Evolutionary conservation across 2,113 vertebrate genomes (phyloP).

Genomic region (Oceanodroma tethys): DNA sequence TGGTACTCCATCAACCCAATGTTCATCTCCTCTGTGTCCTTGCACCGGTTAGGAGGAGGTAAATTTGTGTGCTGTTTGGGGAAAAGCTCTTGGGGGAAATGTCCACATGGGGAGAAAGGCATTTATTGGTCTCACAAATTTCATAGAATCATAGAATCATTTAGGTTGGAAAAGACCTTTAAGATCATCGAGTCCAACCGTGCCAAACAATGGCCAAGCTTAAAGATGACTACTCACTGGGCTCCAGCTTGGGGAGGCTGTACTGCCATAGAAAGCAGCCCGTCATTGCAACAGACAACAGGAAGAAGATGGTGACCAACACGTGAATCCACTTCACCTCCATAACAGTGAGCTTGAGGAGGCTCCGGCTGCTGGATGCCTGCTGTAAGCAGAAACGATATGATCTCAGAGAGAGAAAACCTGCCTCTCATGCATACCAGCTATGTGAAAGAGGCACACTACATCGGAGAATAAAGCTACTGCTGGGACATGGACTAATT

Average conservation of each 20-base stretch:
- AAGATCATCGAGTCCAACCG: not conserved
- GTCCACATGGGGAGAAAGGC: not conserved
- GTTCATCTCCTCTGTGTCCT: not conserved
- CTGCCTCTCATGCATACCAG: not conserved
- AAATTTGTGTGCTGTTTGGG: not conserved
- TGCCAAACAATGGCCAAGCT: not conserved
- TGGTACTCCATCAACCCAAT: not conserved
- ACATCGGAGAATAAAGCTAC: not conserved
- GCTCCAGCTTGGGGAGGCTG: conserved; percentile 74
- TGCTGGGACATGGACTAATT: not conserved
- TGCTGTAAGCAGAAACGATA: not conserved
- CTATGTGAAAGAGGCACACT: not conserved
- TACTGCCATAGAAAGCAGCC: conserved; percentile 88
- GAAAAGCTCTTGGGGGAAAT: not conserved
- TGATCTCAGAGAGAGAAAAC: not conserved
- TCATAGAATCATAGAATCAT: not conserved
- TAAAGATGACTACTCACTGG: conserved; percentile 50
- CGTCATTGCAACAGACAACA: conserved; percentile 82
- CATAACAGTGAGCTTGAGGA: conserved; percentile 58
- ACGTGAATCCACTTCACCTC: conserved; percentile 77
- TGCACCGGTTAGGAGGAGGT: not conserved
- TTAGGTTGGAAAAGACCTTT: not conserved
- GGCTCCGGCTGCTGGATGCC: conserved; percentile 42
- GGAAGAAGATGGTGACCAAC: conserved; percentile 77
- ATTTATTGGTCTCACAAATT: not conserved